These are phyloP conservation scores for Creontiades dilutus DNA, from an alignment of 2,888 invertebrate species.

Conservation along the genomic window DNA sequence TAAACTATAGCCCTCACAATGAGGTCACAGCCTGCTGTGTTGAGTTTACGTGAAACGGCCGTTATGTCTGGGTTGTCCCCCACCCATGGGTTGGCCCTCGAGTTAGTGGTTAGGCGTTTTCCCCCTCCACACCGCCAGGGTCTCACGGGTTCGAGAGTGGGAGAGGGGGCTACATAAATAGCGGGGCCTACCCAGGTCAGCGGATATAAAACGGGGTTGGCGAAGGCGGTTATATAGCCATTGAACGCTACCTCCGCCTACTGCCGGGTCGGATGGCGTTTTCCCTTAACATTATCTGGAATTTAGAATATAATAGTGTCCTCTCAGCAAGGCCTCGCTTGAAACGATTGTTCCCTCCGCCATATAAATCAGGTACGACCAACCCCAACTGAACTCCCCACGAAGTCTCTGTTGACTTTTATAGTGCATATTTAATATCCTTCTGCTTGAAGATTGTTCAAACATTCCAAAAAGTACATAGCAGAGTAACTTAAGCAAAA, in stretches of 20 bases:
- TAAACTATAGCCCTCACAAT: conserved; percentile 49
- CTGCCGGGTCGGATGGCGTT: neutral
- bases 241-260: conserved; percentile 29
- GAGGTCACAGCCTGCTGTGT: conserved; percentile 54
- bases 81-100: neutral
- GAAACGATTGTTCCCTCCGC: neutral
- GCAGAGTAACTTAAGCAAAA: too few species aligned
- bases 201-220: conserved; percentile 52
- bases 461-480: too few species aligned
- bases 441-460: too few species aligned
- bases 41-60: conserved; percentile 56
- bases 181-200: conserved; percentile 48
- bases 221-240: conserved; percentile 47
- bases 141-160: neutral
- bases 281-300: conserved; percentile 46
- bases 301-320: conserved; percentile 52
- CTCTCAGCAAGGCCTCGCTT: conserved; percentile 25
- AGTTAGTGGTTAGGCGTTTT: conserved; percentile 47
- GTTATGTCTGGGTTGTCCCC: conserved; percentile 44
- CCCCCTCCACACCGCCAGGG: neutral
- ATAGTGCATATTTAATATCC: too few species aligned
- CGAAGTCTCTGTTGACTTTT: neutral
- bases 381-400: neutral
- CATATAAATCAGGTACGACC: neutral
- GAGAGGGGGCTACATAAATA: conserved; percentile 18